These are phyloP conservation scores for Drosophila nr. perissopoda DNA, from an alignment of 2,888 invertebrate species.

Conservation along the genomic window DNA sequence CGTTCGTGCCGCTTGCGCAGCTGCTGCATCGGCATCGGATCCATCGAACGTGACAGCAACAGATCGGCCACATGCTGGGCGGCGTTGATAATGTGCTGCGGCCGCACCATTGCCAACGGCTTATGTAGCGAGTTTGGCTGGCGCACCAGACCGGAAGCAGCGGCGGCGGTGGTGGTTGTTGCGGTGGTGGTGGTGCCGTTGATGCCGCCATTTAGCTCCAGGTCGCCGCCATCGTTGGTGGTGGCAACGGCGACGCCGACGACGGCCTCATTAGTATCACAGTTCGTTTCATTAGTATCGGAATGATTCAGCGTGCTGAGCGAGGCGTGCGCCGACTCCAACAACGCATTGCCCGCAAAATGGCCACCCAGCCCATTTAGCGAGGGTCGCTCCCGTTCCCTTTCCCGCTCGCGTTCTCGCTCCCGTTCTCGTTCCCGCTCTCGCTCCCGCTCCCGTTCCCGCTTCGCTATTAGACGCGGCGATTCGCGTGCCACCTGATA, in stretches of 20 bases:
- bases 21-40: conserved; percentile 87
- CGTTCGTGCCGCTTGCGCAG: conserved; percentile 76
- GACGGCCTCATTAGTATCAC: conserved; percentile 80
- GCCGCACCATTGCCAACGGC: conserved; percentile 84
- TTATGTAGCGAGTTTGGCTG: conserved; percentile 79
- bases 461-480: conserved; percentile 83
- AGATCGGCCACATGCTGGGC: conserved; percentile 59
- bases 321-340: conserved; percentile 79
- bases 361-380: conserved; percentile 85
- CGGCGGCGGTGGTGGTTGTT: conserved; percentile 6
- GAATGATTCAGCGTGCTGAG: conserved; percentile 85
- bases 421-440: conserved; percentile 58
- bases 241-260: conserved; percentile 3
- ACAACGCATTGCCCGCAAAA: conserved; percentile 66
- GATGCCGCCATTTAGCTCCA: conserved; percentile 50
- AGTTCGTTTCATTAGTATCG: conserved; percentile 84
- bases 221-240: conserved; percentile 63
- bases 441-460: conserved; percentile 84
- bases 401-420: conserved; percentile 83
- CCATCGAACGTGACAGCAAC: conserved; percentile 87
- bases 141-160: conserved; percentile 59
- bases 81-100: conserved; percentile 86
- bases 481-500: conserved; percentile 83
- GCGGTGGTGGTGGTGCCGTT: conserved; percentile 9
- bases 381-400: conserved; percentile 85